Percentiles rank a stretch among this genome's conserved stretches.
These are phyloP conservation scores for Arnoldichthys spilopterus DNA, from an alignment of 2,797 vertebrate species.

Conservation along the genomic window DNA sequence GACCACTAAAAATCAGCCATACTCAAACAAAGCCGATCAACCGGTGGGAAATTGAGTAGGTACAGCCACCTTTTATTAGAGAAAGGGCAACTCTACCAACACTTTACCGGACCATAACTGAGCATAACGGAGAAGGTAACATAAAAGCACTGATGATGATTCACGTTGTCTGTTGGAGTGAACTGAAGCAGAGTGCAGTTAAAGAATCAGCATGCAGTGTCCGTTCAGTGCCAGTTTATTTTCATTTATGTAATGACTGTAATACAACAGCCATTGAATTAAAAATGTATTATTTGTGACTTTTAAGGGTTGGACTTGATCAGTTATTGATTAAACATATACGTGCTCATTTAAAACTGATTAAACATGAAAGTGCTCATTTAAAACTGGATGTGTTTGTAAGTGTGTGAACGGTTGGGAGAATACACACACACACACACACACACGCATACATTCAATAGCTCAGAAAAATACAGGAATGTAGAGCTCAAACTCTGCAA, in stretches of 20 bases:
- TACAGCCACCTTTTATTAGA: neutral
- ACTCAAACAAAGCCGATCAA: conserved; percentile 11
- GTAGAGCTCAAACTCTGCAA: neutral
- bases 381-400: no score
- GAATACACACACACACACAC: no score
- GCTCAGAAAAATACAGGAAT: neutral
- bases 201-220: neutral
- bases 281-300: no score
- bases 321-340: no score
- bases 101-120: neutral
- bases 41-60: neutral
- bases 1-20: conserved; percentile 11
- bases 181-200: neutral
- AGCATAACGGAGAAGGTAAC: neutral
- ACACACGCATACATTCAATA: neutral
- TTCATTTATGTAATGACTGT: no score
- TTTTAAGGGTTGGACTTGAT: no score
- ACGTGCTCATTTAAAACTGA: no score
- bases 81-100: neutral
- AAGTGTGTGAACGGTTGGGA: no score
- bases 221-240: neutral
- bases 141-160: no score
- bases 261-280: neutral
- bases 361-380: no score
- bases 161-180: neutral